Evolutionary conservation across 2,113 vertebrate species (phyloP).

Genomic region (Spheniscus mendiculus): DNA sequence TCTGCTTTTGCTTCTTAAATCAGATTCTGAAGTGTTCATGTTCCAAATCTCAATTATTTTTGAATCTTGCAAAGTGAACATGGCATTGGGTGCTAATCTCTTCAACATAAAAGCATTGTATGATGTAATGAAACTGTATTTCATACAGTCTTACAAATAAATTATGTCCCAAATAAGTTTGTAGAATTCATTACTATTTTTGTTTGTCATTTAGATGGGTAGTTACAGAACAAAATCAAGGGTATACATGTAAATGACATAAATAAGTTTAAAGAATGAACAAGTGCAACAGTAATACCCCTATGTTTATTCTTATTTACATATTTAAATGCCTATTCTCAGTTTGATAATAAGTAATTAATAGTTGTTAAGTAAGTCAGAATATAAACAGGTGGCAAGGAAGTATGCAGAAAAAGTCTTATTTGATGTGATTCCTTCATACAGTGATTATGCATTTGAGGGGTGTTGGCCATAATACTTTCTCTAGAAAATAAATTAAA

Average conservation of each 20-base stretch:
- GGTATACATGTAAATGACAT: neutral
- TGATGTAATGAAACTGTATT: neutral
- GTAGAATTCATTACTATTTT: neutral
- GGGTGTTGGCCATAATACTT: neutral
- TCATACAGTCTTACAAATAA: neutral
- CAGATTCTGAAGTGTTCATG: neutral
- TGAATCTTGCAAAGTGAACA: neutral
- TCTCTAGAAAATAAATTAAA: neutral
- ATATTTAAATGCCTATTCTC: neutral
- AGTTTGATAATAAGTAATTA: neutral
- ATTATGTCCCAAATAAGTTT: neutral
- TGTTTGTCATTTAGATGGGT: neutral
- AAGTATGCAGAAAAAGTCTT: neutral
- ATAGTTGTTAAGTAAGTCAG: neutral
- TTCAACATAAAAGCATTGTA: neutral
- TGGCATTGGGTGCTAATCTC: neutral
- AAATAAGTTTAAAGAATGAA: neutral
- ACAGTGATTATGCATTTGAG: neutral
- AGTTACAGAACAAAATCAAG: neutral
- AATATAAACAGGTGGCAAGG: neutral
- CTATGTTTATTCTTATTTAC: neutral
- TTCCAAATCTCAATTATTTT: neutral
- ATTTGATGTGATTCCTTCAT: neutral
- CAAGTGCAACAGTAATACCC: neutral
- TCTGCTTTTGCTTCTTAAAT: neutral